A percentile compares a stretch with the other conserved stretches of the same genome.
These are phyloP conservation scores for Onychomys leucogaster DNA, from an alignment of 2,797 vertebrate genomes.

Conservation along the genomic window DNA sequence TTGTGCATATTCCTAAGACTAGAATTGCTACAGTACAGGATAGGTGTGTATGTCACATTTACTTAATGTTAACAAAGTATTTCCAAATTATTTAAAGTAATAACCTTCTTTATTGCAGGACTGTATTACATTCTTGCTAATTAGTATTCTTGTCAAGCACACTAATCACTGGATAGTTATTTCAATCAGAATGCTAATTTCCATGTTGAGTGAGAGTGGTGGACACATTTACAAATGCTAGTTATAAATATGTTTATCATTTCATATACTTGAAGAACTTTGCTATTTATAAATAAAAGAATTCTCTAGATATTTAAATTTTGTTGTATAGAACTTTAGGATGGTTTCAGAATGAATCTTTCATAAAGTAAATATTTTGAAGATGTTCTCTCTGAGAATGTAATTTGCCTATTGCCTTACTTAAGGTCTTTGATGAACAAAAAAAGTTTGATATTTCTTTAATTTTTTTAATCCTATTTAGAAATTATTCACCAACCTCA, in stretches of 20 bases:
- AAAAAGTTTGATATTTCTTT: neutral
- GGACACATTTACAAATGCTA: neutral
- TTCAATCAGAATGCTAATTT: neutral
- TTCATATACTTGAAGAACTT: neutral
- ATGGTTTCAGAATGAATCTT: neutral
- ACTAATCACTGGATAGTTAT: neutral
- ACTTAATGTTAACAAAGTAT: neutral
- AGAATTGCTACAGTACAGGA: neutral
- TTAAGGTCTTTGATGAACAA: neutral
- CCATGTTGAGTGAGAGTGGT: neutral
- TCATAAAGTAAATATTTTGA: neutral
- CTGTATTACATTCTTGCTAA: neutral
- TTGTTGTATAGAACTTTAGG: neutral
- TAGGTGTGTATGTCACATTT: neutral
- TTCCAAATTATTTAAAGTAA: constrained; percentile 14
- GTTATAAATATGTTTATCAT: neutral
- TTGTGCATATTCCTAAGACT: neutral
- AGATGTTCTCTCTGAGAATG: neutral
- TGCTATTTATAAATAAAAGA: constrained; percentile 5
- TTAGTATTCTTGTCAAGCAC: neutral
- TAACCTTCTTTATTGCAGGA: neutral
- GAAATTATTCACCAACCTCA: neutral
- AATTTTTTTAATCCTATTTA: neutral
- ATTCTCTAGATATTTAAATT: neutral
- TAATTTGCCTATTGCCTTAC: neutral